These are phyloP conservation scores for Nyctibius grandis DNA, from an alignment of 2,797 vertebrate genomes.

Conservation along the genomic window DNA sequence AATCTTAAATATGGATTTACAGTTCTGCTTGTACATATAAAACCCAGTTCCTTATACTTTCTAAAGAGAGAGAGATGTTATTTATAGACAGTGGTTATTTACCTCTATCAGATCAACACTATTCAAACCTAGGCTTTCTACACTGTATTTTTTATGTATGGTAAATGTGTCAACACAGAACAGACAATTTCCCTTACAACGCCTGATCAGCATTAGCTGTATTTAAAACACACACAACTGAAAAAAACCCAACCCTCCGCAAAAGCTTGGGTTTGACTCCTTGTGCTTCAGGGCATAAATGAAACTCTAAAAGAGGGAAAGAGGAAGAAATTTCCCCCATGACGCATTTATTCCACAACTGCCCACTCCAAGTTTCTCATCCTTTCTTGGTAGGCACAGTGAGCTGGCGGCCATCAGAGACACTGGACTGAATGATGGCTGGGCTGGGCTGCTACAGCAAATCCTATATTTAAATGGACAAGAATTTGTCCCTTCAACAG, in stretches of 20 bases:
- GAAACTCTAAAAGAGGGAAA: not conserved
- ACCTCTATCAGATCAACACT: not conserved
- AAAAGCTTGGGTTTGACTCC: not conserved
- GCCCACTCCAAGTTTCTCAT: not conserved
- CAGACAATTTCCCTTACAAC: not conserved
- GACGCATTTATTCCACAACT: not conserved
- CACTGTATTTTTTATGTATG: accelerated
- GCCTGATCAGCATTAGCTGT: not conserved
- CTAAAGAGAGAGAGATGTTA: not conserved
- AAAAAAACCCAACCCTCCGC: not conserved
- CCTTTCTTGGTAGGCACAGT: not conserved
- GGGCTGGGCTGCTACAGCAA: not conserved
- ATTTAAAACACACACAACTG: not conserved
- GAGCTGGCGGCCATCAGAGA: not conserved
- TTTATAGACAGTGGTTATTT: not conserved
- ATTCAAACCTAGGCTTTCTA: not conserved
- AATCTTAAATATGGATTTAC: not conserved
- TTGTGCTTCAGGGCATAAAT: not conserved
- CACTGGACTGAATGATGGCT: not conserved
- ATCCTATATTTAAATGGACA: not conserved
- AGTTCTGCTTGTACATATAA: not conserved
- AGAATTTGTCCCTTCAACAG: not conserved
- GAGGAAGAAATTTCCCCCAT: not conserved
- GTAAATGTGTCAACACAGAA: not conserved
- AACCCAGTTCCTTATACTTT: not conserved